Percentiles rank a stretch among this genome's conserved stretches.
phyloP scores from a whole-genome alignment of 2,113 vertebrate genomes.

The Procavia capensis region DNA sequence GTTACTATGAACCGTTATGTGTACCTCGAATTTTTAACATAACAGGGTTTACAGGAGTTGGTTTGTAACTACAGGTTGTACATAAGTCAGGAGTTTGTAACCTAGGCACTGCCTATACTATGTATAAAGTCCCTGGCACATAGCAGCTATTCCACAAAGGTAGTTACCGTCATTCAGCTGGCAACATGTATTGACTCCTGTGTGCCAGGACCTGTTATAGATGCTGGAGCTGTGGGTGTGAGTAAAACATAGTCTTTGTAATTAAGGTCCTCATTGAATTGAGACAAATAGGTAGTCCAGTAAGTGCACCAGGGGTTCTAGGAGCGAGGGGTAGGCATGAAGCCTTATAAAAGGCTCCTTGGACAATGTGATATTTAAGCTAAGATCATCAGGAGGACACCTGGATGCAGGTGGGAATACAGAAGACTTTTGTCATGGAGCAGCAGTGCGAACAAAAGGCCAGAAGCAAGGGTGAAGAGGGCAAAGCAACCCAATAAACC shows the following conservation, averaged over 20 bases:
- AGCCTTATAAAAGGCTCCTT: neutral
- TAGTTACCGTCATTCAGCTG: neutral
- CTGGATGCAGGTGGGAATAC: neutral
- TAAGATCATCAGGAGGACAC: neutral
- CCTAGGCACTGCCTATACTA: too few species aligned
- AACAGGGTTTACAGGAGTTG: too few species aligned
- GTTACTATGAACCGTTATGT: too few species aligned
- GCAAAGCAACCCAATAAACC: neutral
- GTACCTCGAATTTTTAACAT: too few species aligned
- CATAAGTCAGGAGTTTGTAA: too few species aligned
- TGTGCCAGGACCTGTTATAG: neutral
- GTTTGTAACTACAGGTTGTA: too few species aligned
- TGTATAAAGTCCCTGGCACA: neutral
- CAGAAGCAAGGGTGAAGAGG: neutral
- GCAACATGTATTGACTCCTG: neutral
- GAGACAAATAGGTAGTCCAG: neutral
- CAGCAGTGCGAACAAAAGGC: slow-evolving; percentile 21
- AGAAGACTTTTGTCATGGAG: neutral
- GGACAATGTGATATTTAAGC: neutral
- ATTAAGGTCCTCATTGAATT: neutral
- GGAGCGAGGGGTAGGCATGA: neutral
- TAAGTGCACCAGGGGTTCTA: neutral
- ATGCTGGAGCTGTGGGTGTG: neutral
- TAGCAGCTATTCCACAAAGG: neutral
- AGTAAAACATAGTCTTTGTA: neutral